Base-by-base conservation (phyloP, 2,113 vertebrate species). In the Microtus montanus region DNA sequence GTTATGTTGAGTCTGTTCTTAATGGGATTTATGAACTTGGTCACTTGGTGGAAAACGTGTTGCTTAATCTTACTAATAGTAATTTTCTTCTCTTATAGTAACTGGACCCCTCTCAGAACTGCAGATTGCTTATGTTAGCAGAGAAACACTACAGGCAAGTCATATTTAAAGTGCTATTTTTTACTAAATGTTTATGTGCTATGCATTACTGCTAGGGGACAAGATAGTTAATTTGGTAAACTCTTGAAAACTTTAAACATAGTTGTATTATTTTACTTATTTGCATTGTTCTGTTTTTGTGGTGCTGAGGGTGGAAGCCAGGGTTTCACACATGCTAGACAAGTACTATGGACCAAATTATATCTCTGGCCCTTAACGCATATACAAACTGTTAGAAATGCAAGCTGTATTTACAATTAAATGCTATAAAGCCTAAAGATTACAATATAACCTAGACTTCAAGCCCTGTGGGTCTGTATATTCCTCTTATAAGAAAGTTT, bases 61-160 rank as follows among this genome's bases (percentile, higher is more conserved):
- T 95, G 26, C 84, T 75, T 95, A 70, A 93, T 78, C 74, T 93
- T 97, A 86, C 41, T 85, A 61, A 86, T 78, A 33, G 13, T 94
- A 33, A 78, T 24, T 66, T 74, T 58, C 70, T 96, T 93, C 89
- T 97, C 63, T 97, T 98, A 86, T 95, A 99, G 99, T 99, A 95
- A 99, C 99, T 7, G 99, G 99, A 97, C 99, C 99, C 96, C 98
- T 99, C 87, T 99, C 99, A 97, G 99, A 99, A 98, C 99, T 99
- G 38, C 99, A 99, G 97, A 99, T 99, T 97, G 99, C 99, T 33
- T 99, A 99, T 97, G 99, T 99, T 97, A 99, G 99, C 97, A 98
- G 99, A 98, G 99, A 99, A 98, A 99, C 99, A 94, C 98, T 99
- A 96, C 99, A 99, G 99, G 99, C 99, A 99, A 93, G 54, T 95